phyloP scores from a whole-genome alignment of 1,140 invertebrate species.

The Brachionus paranguensis region DNA sequence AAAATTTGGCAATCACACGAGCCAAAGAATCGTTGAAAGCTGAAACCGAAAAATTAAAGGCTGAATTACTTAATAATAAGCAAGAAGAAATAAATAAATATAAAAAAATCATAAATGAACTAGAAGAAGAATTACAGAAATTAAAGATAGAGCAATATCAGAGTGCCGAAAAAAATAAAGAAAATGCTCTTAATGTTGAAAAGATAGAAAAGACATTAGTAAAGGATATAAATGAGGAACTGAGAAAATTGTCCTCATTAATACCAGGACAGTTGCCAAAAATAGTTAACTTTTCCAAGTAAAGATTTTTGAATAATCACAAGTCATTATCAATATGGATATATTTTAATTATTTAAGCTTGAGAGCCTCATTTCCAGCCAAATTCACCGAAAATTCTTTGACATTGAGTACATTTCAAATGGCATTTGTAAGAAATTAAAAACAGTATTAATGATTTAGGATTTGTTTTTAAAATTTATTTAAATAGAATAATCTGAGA shows the following conservation, averaged over 20 bases:
- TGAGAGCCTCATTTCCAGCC: background rate
- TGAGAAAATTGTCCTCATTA: background rate
- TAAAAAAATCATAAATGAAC: conserved; percentile 24
- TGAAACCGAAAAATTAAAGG: background rate
- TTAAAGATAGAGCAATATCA: conserved; percentile 11
- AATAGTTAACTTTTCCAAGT: conserved; percentile 1
- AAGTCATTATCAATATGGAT: background rate
- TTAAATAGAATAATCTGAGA: background rate
- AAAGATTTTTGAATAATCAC: background rate
- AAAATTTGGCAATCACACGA: background rate
- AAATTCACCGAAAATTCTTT: background rate
- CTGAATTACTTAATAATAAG: background rate
- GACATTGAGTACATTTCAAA: background rate
- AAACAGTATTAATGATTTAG: no score
- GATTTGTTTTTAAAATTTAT: no score
- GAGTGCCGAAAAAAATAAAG: background rate
- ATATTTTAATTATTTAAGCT: background rate
- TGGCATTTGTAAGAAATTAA: conserved; percentile 25
- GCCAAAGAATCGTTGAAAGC: background rate
- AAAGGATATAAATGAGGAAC: conserved; percentile 33
- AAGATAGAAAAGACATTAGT: conserved; percentile 16
- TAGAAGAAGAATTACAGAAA: conserved; percentile 20
- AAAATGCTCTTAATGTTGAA: background rate
- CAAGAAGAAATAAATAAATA: conserved; percentile 21
- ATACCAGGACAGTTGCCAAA: background rate